Conservation (phyloP, 2,888 invertebrate genomes). For the Sphaerophoria taeniata region DNA sequence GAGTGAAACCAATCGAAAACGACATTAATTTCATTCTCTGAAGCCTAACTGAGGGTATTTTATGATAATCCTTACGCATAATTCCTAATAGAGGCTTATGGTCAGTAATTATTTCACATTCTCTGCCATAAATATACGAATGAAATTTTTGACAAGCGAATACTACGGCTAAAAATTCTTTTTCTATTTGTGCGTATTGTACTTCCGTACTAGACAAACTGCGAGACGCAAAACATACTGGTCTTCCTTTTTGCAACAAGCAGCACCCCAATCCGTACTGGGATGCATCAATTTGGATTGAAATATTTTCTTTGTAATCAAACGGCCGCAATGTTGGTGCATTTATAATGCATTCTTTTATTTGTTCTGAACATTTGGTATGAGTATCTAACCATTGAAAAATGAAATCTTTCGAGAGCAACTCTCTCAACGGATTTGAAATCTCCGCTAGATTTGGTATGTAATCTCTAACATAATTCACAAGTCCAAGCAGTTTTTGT, state of each 20-base stretch:
- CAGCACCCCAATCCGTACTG: constrained; percentile 3
- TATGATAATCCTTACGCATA: constrained; percentile 32
- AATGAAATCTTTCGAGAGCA: constrained; percentile 54
- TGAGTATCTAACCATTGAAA: background rate
- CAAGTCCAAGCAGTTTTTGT: constrained; percentile 40
- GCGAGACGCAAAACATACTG: constrained; percentile 75
- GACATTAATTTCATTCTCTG: constrained; percentile 51
- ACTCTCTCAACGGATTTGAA: constrained; percentile 54
- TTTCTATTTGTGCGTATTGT: constrained; percentile 67
- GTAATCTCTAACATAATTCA: constrained; percentile 71
- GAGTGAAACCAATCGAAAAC: too few species aligned
- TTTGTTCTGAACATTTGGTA: background rate
- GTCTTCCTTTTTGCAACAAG: constrained; percentile 45
- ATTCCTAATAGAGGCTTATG: background rate
- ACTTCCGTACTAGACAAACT: constrained; percentile 75
- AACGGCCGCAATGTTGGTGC: constrained; percentile 51
- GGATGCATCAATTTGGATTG: constrained; percentile 13
- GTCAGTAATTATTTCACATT: constrained; percentile 7
- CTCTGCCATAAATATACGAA: constrained; percentile 19
- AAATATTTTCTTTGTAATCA: constrained; percentile 31
- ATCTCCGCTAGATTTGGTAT: constrained; percentile 71
- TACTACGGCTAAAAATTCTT: constrained; percentile 65
- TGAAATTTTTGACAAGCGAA: constrained; percentile 39
- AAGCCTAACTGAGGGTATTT: constrained; percentile 36
- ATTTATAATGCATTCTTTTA: background rate